These are phyloP conservation scores for Zygogramma bicolorata DNA, from an alignment of 2,888 invertebrate species.

Conservation along the genomic window DNA sequence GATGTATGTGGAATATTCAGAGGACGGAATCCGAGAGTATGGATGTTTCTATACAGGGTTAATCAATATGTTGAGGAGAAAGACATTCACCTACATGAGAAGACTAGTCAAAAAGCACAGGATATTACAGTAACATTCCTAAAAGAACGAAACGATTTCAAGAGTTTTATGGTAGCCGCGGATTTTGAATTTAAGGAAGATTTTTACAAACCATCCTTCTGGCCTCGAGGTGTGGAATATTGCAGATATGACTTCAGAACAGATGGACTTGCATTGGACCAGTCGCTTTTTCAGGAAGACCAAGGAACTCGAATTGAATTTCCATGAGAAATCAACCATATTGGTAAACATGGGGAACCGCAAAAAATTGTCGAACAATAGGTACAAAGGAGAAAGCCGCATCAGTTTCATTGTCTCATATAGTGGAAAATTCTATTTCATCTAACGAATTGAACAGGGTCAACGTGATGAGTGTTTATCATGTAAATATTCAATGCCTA, in stretches of 20 bases:
- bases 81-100: slow-evolving; percentile 9
- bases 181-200: slow-evolving; percentile 1
- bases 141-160: slow-evolving; percentile 2
- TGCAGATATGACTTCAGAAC: slow-evolving; percentile 20
- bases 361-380: background rate
- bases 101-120: slow-evolving; percentile 7
- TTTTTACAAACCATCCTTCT: slow-evolving; percentile 3
- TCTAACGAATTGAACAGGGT: background rate
- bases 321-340: background rate
- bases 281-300: slow-evolving; percentile 1
- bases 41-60: slow-evolving; percentile 12
- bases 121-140: background rate
- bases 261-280: slow-evolving; percentile 7
- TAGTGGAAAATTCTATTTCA: background rate
- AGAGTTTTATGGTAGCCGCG: slow-evolving; percentile 8
- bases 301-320: slow-evolving; percentile 6
- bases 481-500: background rate
- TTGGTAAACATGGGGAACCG: background rate
- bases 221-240: slow-evolving; percentile 16
- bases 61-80: background rate
- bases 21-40: slow-evolving; percentile 14
- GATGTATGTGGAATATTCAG: slow-evolving; percentile 14
- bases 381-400: background rate
- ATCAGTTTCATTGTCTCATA: background rate
- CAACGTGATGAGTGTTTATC: background rate